Percentiles rank a stretch among this genome's conserved stretches.
These are phyloP conservation scores for Myiotriccus ornatus DNA, from an alignment of 2,797 vertebrate genomes.

Conservation along the genomic window DNA sequence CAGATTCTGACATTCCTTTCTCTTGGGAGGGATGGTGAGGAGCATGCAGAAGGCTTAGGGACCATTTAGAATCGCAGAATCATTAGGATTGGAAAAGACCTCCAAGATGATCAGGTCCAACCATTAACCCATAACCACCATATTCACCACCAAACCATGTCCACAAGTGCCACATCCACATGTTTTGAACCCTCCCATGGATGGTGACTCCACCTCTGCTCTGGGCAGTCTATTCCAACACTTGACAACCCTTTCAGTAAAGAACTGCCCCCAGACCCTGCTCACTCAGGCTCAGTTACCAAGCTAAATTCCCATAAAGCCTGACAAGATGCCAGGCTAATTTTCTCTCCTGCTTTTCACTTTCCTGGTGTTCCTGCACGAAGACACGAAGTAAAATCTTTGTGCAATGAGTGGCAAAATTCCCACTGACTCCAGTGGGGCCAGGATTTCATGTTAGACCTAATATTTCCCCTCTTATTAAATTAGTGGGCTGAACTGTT, in stretches of 20 bases:
- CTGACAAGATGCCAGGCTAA: rapidly evolving
- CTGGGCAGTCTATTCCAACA: neutral
- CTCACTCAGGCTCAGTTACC: neutral
- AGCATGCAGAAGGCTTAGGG: neutral
- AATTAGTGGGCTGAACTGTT: slow-evolving; percentile 4
- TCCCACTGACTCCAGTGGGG: neutral
- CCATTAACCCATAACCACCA: rapidly evolving
- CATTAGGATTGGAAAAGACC: neutral
- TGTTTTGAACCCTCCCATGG: neutral
- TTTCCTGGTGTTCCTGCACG: neutral
- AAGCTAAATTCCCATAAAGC: neutral
- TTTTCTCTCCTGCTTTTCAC: neutral
- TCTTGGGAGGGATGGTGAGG: neutral
- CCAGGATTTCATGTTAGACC: neutral
- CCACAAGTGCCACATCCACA: neutral
- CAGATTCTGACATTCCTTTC: neutral
- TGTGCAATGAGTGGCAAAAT: neutral
- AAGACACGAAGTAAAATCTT: neutral
- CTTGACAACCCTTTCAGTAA: neutral
- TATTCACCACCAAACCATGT: neutral
- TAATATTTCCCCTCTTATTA: neutral
- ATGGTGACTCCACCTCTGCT: neutral
- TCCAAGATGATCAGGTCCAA: rapidly evolving
- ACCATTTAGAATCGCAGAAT: neutral
- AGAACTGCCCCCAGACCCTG: neutral